Percentiles rank a stretch among this genome's conserved stretches.
These are phyloP conservation scores for Tromatobia lineatoria DNA, from an alignment of 2,888 invertebrate species.

Conservation along the genomic window DNA sequence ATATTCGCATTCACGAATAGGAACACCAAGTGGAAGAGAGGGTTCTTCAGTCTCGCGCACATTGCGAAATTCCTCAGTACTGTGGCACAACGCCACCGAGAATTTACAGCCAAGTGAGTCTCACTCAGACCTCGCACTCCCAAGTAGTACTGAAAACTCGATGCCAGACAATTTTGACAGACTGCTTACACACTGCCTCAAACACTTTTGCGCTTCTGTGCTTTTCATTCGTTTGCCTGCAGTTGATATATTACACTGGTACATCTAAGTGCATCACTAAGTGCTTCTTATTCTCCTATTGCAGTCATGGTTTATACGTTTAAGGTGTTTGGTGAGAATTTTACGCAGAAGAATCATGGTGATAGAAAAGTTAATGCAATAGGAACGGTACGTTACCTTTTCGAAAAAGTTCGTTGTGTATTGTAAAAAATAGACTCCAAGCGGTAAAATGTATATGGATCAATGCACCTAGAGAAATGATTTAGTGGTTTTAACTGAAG, in stretches of 20 bases:
- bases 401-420: too few species aligned
- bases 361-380: neutral
- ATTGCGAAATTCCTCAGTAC: constrained; percentile 45
- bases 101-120: constrained; percentile 30
- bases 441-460: too few species aligned
- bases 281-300: neutral
- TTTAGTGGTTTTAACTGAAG: too few species aligned
- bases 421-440: too few species aligned
- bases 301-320: too few species aligned
- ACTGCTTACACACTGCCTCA: neutral
- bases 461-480: too few species aligned
- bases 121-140: constrained; percentile 13
- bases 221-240: constrained; percentile 26
- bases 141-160: constrained; percentile 8
- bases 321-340: too few species aligned
- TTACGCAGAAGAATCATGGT: neutral
- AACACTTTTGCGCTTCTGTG: constrained; percentile 62
- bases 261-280: neutral
- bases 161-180: constrained; percentile 31
- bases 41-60: constrained; percentile 47
- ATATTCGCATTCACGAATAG: constrained; percentile 26
- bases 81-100: constrained; percentile 17
- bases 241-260: neutral
- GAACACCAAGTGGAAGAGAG: constrained; percentile 22
- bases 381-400: too few species aligned